phyloP scores from a whole-genome alignment of 1,140 invertebrate genomes.

The Nephila pilipes region DNA sequence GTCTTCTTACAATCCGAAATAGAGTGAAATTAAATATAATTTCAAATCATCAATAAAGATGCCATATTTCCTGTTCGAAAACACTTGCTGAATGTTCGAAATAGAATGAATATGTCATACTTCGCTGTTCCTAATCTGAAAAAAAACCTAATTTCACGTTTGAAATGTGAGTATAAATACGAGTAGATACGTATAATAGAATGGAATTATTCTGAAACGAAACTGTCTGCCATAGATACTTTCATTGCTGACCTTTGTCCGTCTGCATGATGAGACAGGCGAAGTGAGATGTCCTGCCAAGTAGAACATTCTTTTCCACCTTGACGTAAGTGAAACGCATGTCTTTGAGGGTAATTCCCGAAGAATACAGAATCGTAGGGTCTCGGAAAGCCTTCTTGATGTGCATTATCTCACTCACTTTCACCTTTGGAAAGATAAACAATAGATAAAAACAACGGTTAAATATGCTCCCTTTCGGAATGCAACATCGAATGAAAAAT shows the following conservation, averaged over 20 bases:
- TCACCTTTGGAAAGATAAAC: background rate
- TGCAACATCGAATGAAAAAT: background rate
- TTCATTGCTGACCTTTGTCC: constrained; percentile 36
- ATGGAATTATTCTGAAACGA: no score
- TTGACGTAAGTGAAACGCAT: constrained; percentile 68
- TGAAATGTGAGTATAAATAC: no score
- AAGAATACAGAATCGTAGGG: constrained; percentile 67
- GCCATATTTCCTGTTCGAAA: no score
- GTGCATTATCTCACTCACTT: constrained; percentile 11
- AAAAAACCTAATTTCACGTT: no score
- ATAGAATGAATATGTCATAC: no score
- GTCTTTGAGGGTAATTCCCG: constrained; percentile 47
- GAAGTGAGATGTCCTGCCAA: background rate
- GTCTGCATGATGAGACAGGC: constrained; percentile 61
- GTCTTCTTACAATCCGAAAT: no score
- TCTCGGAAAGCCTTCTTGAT: constrained; percentile 59
- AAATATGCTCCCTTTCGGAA: background rate
- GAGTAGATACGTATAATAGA: no score
- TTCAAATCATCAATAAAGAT: no score
- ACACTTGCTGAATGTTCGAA: no score
- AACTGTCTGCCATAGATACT: no score
- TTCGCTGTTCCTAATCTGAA: no score
- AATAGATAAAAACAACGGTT: background rate
- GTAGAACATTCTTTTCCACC: constrained; percentile 46
- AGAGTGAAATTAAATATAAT: no score